Percentiles rank a stretch among this genome's conserved stretches.
Evolutionary conservation across 2,888 invertebrate species (phyloP).

Genomic region (Phoronis australis): DNA sequence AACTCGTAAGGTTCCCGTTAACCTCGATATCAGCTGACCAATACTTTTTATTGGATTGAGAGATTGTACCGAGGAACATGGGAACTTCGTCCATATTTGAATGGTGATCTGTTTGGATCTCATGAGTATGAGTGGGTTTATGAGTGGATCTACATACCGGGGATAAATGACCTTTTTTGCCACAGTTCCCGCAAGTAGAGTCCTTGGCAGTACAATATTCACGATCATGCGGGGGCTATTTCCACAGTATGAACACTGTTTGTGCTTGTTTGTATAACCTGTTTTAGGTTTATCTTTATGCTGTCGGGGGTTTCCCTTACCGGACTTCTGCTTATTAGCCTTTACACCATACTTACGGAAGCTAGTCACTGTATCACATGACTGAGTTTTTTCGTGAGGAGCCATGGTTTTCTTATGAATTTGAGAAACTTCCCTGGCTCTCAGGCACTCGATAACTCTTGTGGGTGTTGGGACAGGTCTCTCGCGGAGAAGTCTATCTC

Average conservation of each 20-base stretch:
- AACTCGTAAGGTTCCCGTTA: constrained; percentile 6
- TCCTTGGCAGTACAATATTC: constrained; percentile 6
- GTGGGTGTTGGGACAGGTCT: too few relatives aligned
- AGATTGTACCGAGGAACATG: too few relatives aligned
- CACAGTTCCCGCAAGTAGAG: constrained; percentile 3
- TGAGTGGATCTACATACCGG: not conserved
- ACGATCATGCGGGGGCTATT: not conserved
- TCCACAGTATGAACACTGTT: constrained; percentile 2
- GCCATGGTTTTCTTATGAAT: too few relatives aligned
- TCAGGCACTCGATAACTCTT: too few relatives aligned
- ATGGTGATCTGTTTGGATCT: too few relatives aligned
- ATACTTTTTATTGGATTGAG: not conserved
- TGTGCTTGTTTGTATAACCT: not conserved
- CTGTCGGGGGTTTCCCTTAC: not conserved
- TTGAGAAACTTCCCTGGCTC: too few relatives aligned
- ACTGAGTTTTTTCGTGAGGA: too few relatives aligned
- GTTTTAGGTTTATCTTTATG: not conserved
- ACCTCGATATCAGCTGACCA: constrained; percentile 4
- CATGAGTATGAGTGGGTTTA: not conserved
- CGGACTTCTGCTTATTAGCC: not conserved
- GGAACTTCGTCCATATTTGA: too few relatives aligned
- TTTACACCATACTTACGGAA: too few relatives aligned
- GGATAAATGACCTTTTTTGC: constrained; percentile 2
- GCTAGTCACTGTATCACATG: too few relatives aligned
- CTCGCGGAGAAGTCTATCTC: too few relatives aligned